Base-by-base conservation (phyloP, 1,140 invertebrate genomes). In the Ceratina japonica region DNA sequence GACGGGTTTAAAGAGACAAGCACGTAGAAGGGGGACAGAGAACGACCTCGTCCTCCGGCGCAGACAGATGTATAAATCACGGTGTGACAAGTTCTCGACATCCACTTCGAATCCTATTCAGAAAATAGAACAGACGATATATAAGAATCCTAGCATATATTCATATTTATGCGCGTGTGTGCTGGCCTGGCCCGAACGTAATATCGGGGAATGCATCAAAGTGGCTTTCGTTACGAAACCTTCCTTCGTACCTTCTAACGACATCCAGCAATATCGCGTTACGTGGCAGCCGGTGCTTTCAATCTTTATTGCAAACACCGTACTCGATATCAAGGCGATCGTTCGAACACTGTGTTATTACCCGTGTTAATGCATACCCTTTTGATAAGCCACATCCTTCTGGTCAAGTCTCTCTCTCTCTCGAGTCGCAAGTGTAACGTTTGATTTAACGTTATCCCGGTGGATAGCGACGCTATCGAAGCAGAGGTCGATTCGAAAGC, bases 11-110 rank as follows among this genome's bases (percentile, higher is more conserved):
- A 74, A 44, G 37, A 44, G 70, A 78, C 66, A 51, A 22, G 18
- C 37, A 20, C 18, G 63, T 27, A 31, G 75, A 18, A 54, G 71
- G 65, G 70, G 71, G 61, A 74, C 62, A 65, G 70, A 79, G 70
- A 74, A 75, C 71, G 79, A 72, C 59, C 58, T 83, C 82, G 87
- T 89, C 84, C 87, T 89, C 86, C 84, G 87, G 83, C 87, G 78
- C 79, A 80, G 85, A 88, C 87, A 83, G 80, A 85, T 80, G 84
- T 89, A 92, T 92, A 92, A 92, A 91, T 91, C 90, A 91, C 82
- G 75, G 81, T 84, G 85, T 88, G 89, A 91, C 91, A 90, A 88
- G 65, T 75, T 74, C 66, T 84, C 85, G 83, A 87, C 89, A 87
- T 88, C 89, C 87, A 90, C 90, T 91, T 91, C 87, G 86, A 90